phyloP scores from a whole-genome alignment of 1,140 invertebrate genomes.

The Adelges cooleyi region DNA sequence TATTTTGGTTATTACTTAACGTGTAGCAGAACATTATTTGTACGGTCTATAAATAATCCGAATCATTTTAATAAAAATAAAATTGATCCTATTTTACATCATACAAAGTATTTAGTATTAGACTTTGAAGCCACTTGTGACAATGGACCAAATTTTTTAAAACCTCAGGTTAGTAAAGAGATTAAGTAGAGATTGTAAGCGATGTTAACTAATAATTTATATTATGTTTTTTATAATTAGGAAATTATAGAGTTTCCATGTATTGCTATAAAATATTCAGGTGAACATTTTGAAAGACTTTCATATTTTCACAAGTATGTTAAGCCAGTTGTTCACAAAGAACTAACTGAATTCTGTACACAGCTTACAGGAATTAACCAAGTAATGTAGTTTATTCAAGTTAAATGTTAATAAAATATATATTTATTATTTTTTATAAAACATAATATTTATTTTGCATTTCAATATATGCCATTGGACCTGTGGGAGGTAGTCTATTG shows the following conservation, averaged over 20 bases:
- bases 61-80: no score
- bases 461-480: no score
- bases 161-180: conserved; percentile 4
- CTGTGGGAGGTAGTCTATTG: no score
- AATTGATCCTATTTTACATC: no score
- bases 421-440: no score
- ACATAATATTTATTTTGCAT: no score
- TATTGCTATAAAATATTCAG: not conserved
- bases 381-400: conserved; percentile 34
- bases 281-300: conserved; percentile 40
- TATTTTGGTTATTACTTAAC: no score
- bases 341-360: conserved; percentile 46
- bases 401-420: no score
- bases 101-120: conserved; percentile 8
- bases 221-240: not conserved
- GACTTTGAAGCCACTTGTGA: conserved; percentile 29
- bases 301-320: conserved; percentile 46
- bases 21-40: no score
- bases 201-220: no score
- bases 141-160: not conserved
- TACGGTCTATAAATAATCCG: no score
- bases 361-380: conserved; percentile 48
- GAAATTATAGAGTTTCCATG: conserved; percentile 19
- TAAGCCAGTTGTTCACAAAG: conserved; percentile 43
- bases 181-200: no score